phyloP scores from a whole-genome alignment of 2,888 invertebrate species.

The Sarcophaga caerulescens region DNA sequence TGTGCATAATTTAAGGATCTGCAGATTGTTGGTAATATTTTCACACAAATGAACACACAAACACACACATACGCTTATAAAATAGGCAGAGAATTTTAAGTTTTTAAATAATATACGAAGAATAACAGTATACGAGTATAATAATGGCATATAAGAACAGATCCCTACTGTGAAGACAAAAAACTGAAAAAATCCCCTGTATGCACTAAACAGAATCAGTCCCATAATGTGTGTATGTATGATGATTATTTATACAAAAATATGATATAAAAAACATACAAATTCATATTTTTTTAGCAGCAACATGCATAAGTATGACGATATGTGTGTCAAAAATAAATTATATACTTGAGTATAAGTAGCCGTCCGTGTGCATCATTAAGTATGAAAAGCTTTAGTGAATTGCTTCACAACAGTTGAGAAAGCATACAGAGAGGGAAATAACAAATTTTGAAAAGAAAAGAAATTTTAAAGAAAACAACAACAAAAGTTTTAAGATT shows the following conservation, averaged over 20 bases:
- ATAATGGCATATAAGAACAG: slow-evolving; percentile 8
- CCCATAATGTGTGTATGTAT: too few species aligned
- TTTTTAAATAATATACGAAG: slow-evolving; percentile 5
- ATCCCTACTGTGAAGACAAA: slow-evolving; percentile 12
- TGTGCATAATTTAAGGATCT: slow-evolving; percentile 55
- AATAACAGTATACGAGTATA: background rate
- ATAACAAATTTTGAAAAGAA: background rate
- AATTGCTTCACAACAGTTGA: background rate
- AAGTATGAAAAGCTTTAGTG: slow-evolving; percentile 16
- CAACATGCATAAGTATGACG: background rate
- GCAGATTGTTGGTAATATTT: slow-evolving; percentile 28
- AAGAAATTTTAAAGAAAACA: slow-evolving; percentile 12
- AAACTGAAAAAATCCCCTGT: background rate
- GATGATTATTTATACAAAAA: too few species aligned
- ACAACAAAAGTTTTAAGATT: slow-evolving; percentile 21
- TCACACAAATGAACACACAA: background rate
- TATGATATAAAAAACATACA: background rate
- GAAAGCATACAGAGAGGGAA: background rate
- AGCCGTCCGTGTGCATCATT: slow-evolving; percentile 1
- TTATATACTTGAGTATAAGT: background rate
- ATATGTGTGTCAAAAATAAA: background rate
- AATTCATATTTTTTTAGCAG: background rate
- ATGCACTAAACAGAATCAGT: slow-evolving; percentile 6
- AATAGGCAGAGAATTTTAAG: background rate
- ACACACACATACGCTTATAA: background rate